Percentiles rank a stretch among this genome's conserved stretches.
Evolutionary conservation across 1,140 invertebrate genomes (phyloP).

Genomic region (Psix sp.): DNA sequence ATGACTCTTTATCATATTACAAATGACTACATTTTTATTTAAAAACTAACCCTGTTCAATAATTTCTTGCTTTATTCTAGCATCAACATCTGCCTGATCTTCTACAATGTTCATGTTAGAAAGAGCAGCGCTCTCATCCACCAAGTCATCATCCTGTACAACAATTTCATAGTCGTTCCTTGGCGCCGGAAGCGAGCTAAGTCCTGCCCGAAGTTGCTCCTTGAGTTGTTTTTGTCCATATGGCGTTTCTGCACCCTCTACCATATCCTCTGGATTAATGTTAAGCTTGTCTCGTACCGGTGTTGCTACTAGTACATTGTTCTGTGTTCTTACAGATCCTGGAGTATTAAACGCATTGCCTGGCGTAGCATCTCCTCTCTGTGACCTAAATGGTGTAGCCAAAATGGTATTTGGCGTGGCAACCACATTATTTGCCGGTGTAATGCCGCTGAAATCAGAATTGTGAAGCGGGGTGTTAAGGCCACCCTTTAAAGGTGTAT

Average conservation of each 20-base stretch:
- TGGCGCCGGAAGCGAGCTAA: constrained; percentile 90
- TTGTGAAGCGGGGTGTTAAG: constrained; percentile 94
- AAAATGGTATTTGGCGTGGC: constrained; percentile 97
- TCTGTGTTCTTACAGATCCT: constrained; percentile 64
- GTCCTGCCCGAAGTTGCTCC: constrained; percentile 85
- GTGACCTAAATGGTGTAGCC: constrained; percentile 91
- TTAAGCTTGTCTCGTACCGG: constrained; percentile 95
- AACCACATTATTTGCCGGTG: constrained; percentile 84
- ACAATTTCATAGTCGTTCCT: constrained; percentile 99
- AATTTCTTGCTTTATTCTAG: constrained; percentile 80
- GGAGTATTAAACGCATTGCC: constrained; percentile 73
- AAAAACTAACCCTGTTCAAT: constrained; percentile 80
- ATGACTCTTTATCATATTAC: no score
- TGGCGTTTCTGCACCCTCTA: constrained; percentile 83
- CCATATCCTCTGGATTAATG: constrained; percentile 92
- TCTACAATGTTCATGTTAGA: constrained; percentile 79
- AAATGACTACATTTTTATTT: no score
- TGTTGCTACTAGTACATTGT: constrained; percentile 76
- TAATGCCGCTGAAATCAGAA: constrained; percentile 89
- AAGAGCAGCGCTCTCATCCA: constrained; percentile 75
- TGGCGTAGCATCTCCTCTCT: constrained; percentile 71
- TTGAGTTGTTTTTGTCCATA: constrained; percentile 83
- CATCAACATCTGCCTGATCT: constrained; percentile 95
- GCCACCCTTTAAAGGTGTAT: constrained; percentile 97
- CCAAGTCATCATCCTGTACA: constrained; percentile 90